phyloP scores from a whole-genome alignment of 2,797 vertebrate genomes.

The Ambastaia sidthimunki region DNA sequence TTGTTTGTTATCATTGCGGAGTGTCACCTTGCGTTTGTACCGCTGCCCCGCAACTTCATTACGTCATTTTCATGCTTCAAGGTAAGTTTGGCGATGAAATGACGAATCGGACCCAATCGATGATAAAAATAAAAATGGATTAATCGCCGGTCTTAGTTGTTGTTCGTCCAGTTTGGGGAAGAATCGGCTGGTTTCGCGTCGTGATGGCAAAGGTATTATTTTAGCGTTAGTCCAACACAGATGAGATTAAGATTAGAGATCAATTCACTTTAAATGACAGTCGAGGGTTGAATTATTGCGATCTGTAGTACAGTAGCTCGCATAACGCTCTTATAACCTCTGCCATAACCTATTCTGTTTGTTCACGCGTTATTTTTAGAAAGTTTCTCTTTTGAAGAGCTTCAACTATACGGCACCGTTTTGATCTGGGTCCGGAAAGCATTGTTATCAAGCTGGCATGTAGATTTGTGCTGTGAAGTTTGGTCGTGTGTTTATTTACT shows the following conservation, averaged over 20 bases:
- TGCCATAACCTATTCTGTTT: slow-evolving; percentile 38
- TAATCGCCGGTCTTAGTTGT: neutral
- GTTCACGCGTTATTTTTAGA: slow-evolving; percentile 57
- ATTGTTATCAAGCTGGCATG: neutral
- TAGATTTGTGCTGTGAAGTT: neutral
- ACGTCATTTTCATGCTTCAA: slow-evolving; percentile 53
- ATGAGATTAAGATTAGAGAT: slow-evolving; percentile 33
- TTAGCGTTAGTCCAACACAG: neutral
- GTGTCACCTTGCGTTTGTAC: slow-evolving; percentile 61
- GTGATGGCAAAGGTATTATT: slow-evolving; percentile 40
- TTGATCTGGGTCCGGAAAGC: neutral
- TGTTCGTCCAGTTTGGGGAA: slow-evolving; percentile 23
- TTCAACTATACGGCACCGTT: neutral
- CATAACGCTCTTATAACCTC: slow-evolving; percentile 26
- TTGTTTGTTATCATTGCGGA: slow-evolving; percentile 44
- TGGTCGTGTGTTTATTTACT: neutral
- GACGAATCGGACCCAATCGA: neutral
- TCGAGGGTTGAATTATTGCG: neutral
- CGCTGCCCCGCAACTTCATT: slow-evolving; percentile 54
- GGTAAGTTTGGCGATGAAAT: slow-evolving; percentile 54
- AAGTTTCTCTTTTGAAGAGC: slow-evolving; percentile 37
- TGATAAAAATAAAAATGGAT: neutral
- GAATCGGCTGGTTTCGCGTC: slow-evolving; percentile 35
- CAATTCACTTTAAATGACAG: slow-evolving; percentile 9
- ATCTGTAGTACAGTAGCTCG: neutral